Percentiles rank a stretch among this genome's conserved stretches.
phyloP scores from a whole-genome alignment of 1,140 invertebrate species.

The Odontomachus brunneus region DNA sequence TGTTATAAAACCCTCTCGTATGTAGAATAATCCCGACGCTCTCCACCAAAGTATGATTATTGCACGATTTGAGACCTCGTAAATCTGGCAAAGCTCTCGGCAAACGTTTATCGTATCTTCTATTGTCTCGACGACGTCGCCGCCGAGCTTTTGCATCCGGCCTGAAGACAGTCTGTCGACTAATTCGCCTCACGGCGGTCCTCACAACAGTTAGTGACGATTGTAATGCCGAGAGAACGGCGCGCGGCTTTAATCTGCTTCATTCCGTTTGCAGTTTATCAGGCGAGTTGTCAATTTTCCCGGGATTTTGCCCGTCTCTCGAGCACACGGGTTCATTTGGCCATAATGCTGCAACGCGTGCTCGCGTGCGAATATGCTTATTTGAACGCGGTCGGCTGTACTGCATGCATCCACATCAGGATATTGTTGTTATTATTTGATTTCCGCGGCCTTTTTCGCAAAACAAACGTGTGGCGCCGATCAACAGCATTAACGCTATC shows the following conservation, averaged over 20 bases:
- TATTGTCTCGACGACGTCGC: background rate
- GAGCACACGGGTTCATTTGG: conserved; percentile 6
- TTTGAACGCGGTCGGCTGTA: conserved; percentile 1
- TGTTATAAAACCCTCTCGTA: no score
- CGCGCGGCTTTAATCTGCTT: background rate
- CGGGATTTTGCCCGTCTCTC: background rate
- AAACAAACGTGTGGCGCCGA: background rate
- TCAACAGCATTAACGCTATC: background rate
- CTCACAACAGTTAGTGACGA: background rate
- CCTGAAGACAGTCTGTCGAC: background rate
- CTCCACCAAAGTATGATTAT: background rate
- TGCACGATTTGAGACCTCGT: background rate
- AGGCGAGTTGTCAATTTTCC: conserved; percentile 39
- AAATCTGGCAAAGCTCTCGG: background rate
- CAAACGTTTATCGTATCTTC: background rate
- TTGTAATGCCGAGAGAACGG: background rate
- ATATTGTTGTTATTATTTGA: background rate
- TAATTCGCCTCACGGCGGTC: conserved; percentile 9
- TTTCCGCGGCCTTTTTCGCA: background rate
- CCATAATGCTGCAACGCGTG: background rate
- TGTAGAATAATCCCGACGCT: no score
- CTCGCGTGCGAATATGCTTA: conserved; percentile 8
- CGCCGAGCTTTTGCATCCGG: background rate
- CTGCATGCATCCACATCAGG: background rate
- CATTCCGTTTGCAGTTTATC: conserved; percentile 36